Percentiles rank a stretch among this genome's conserved stretches.
Conservation (phyloP, 2,888 invertebrate species). For the Phalera bucephala region DNA sequence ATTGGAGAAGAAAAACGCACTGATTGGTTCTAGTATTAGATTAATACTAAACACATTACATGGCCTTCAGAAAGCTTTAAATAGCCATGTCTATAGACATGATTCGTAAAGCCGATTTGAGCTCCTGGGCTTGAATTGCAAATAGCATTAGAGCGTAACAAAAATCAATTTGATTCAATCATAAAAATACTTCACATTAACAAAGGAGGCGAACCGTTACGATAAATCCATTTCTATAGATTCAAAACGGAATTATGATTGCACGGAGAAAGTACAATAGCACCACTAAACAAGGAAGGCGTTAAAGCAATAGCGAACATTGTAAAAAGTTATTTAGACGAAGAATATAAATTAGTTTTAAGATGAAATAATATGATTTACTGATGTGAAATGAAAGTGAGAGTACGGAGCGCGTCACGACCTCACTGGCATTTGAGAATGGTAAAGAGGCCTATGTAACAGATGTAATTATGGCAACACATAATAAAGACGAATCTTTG, state of each 20-base stretch:
- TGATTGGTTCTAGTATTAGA: no score
- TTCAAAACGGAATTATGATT: background rate
- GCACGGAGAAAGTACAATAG: background rate
- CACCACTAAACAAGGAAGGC: slow-evolving; percentile 1
- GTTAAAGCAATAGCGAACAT: background rate
- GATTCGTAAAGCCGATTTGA: no score
- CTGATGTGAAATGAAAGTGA: slow-evolving; percentile 19
- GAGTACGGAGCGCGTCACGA: slow-evolving; percentile 12
- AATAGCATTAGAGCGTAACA: no score
- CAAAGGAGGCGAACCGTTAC: background rate
- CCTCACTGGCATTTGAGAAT: slow-evolving; percentile 7
- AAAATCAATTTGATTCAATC: no score
- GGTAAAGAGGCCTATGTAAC: slow-evolving; percentile 4
- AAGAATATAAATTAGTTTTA: slow-evolving; percentile 6
- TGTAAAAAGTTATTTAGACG: slow-evolving; percentile 2
- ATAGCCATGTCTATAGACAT: no score
- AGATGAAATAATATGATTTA: slow-evolving; percentile 8
- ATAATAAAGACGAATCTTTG: slow-evolving; percentile 1
- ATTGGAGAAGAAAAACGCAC: no score
- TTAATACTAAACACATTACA: no score
- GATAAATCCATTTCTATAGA: background rate
- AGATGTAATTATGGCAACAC: background rate
- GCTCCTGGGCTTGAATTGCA: no score
- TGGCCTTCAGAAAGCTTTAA: no score
- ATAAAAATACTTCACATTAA: background rate